Conservation (phyloP, 2,888 invertebrate species). For the Tanytarsus gracilentus region DNA sequence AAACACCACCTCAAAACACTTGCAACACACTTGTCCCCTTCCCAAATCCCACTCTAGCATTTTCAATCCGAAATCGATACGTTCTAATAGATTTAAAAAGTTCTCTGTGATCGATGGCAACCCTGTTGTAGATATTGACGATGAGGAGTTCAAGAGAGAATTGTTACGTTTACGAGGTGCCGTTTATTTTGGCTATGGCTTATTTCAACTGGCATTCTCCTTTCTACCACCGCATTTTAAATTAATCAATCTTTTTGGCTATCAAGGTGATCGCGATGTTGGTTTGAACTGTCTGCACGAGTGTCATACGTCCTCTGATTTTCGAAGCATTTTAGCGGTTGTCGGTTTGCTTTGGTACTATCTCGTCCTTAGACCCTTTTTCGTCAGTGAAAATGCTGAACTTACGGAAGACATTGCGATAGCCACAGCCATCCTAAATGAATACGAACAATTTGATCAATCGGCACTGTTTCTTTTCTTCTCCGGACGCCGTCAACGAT, state of each 20-base stretch:
- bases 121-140: slow-evolving; percentile 44
- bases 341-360: slow-evolving; percentile 58
- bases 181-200: slow-evolving; percentile 60
- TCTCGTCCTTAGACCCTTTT: slow-evolving; percentile 58
- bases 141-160: slow-evolving; percentile 32
- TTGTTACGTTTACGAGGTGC: slow-evolving; percentile 55
- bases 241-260: slow-evolving; percentile 55
- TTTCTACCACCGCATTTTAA: slow-evolving; percentile 55
- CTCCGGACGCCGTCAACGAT: slow-evolving; percentile 51
- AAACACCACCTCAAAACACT: neutral
- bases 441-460: slow-evolving; percentile 49
- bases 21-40: neutral
- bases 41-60: neutral
- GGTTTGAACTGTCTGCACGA: slow-evolving; percentile 52
- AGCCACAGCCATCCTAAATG: slow-evolving; percentile 46
- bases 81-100: neutral
- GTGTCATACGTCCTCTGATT: slow-evolving; percentile 36
- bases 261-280: slow-evolving; percentile 49
- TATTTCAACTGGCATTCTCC: slow-evolving; percentile 58
- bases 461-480: slow-evolving; percentile 60
- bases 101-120: slow-evolving; percentile 23
- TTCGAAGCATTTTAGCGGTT: slow-evolving; percentile 56
- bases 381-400: slow-evolving; percentile 51
- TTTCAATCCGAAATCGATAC: neutral
- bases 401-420: slow-evolving; percentile 50